Percentiles rank a stretch among this genome's conserved stretches.
phyloP scores from a whole-genome alignment of 2,113 vertebrate species.

The Plecturocebus donacophilus region DNA sequence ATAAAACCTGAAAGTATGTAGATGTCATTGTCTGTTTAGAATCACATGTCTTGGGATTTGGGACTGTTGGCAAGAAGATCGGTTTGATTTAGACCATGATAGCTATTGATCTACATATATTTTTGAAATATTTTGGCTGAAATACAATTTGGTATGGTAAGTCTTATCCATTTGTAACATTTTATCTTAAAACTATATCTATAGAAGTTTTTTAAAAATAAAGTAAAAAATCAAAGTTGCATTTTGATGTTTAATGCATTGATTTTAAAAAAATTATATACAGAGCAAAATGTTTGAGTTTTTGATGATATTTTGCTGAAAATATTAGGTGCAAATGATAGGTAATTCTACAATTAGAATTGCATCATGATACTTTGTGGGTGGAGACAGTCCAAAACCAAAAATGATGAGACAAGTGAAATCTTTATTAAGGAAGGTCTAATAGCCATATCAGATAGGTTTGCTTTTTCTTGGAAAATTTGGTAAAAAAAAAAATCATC shows the following conservation, averaged over 20 bases:
- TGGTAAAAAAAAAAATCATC: not conserved
- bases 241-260: slow-evolving; percentile 25
- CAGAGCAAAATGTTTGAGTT: not conserved
- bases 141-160: slow-evolving; percentile 5
- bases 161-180: not conserved
- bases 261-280: not conserved
- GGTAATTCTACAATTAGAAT: not conserved
- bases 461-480: slow-evolving; percentile 21
- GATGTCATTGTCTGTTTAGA: not conserved
- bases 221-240: not conserved
- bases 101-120: not conserved
- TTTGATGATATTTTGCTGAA: not conserved
- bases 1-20: not conserved
- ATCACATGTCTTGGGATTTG: not conserved
- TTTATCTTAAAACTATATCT: not conserved
- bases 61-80: not conserved
- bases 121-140: slow-evolving; percentile 43
- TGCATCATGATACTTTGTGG: not conserved
- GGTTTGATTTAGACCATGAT: not conserved
- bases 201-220: not conserved
- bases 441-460: not conserved
- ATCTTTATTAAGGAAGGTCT: not conserved
- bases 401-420: not conserved
- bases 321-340: not conserved
- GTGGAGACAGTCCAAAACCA: not conserved